Percentiles rank a stretch among this genome's conserved stretches.
Conservation (phyloP, 2,113 vertebrate species). For the Lepus europaeus region DNA sequence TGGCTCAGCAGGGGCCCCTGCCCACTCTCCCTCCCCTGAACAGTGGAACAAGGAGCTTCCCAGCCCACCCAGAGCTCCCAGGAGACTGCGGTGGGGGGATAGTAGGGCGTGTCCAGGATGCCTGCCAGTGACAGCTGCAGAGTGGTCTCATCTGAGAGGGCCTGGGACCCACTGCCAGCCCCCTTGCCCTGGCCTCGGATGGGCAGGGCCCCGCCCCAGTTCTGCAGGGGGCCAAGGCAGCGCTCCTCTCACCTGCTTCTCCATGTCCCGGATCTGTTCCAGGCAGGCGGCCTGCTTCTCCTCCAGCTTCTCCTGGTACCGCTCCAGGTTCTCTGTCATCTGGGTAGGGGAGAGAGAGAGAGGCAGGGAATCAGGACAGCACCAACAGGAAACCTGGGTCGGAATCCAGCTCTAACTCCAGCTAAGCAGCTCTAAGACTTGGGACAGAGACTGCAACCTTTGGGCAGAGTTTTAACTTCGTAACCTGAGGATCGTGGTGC, state of each 20-base stretch:
- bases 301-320: slow-evolving; percentile 91
- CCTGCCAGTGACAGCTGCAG: neutral
- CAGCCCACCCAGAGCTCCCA: neutral
- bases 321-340: slow-evolving; percentile 88
- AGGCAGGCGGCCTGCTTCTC: slow-evolving; percentile 93
- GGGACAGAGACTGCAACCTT: slow-evolving; percentile 5
- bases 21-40: neutral
- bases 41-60: neutral
- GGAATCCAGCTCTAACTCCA: neutral
- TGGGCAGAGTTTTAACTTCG: neutral
- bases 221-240: neutral
- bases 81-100: neutral
- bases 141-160: neutral
- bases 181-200: neutral
- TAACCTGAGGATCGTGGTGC: neutral
- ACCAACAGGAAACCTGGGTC: neutral
- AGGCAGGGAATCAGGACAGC: neutral
- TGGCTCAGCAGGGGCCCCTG: neutral
- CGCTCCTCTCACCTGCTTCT: slow-evolving; percentile 90
- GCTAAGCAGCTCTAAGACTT: neutral
- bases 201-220: neutral
- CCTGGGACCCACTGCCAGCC: neutral
- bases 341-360: slow-evolving; percentile 78
- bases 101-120: neutral
- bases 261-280: slow-evolving; percentile 91